Evolutionary conservation across 2,113 vertebrate genomes (phyloP), one percentile per base, ranked within the genome.

Genomic region (Cavia porcellus): DNA sequence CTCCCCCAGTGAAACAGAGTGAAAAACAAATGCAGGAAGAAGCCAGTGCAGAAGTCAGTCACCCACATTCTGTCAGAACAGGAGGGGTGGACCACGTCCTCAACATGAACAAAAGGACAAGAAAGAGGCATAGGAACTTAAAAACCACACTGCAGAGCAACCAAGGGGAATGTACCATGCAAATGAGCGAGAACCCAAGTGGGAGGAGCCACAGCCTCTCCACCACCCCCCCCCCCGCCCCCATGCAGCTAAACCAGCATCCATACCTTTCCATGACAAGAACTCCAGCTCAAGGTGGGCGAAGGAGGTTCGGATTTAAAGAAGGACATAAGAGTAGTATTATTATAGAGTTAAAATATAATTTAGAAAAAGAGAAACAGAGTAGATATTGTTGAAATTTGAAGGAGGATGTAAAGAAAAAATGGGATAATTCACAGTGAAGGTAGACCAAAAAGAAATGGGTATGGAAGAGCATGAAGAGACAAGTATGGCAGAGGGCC

Each of bases 131-230:
- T 1, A 28, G n/a, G 32, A 35, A 35, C 24, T 50, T 1, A 4
- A 50, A 81, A 77, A 20, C 5, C 50, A 22, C 47, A 3, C n/a
- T 6, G 14, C 20, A 12, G 2, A 4, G 30, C 17, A 32, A 42
- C 47, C n/a, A 35, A 30, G 4, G 12, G 25, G 9, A 22, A 28
- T 0, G 2, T 11, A 47, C 14, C 0, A 0, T 1, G 70, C 35
- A 86, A 38, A 90, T 0, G 50, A 20, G 14, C 62, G 59, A 75
- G 55, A 42, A 4, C 10, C 55, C 42, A 0, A 7, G 11, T 0
- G 14, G 68, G 83, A 30, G 59, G 70, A 81, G 20, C n/a, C 28
- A 4, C 50, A 28, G 22, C 35, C 79, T 85, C 24, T 14, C 12
- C 28, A 4, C 85, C 47, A 2, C 9, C n/a, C 7, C 19, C 9